A percentile compares a stretch with the other conserved stretches of the same genome.
Conservation (phyloP, 2,888 invertebrate genomes). For the Parnassius apollo region DNA sequence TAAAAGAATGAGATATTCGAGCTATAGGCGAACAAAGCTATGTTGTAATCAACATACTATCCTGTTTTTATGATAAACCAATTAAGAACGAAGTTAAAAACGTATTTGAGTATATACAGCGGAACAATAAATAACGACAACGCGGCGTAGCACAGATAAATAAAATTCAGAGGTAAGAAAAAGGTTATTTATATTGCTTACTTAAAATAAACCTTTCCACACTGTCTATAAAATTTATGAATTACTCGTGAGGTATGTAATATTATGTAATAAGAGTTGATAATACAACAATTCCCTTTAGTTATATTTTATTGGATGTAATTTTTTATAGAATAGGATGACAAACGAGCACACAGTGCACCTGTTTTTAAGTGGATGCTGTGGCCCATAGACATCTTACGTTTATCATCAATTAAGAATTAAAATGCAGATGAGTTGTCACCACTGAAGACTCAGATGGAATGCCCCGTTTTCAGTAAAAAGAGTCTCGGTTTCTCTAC, state of each 20-base stretch:
- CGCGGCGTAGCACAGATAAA: constrained; percentile 12
- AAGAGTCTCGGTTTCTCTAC: no score
- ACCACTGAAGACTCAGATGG: no score
- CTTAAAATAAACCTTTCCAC: constrained; percentile 13
- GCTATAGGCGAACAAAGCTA: no score
- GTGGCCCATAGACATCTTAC: no score
- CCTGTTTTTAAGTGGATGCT: no score
- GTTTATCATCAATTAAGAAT: no score
- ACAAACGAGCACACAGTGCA: no score
- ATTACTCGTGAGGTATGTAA: not conserved
- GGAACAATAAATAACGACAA: constrained; percentile 14
- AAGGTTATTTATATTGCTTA: constrained; percentile 19
- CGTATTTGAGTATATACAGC: not conserved
- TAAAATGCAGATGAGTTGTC: no score
- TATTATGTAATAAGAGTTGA: constrained; percentile 5
- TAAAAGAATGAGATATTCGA: no score
- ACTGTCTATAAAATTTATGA: constrained; percentile 8
- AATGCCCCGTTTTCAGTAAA: no score
- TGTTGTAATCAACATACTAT: no score
- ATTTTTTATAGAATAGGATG: no score
- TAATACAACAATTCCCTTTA: not conserved
- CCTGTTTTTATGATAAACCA: not conserved
- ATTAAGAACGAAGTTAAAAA: not conserved
- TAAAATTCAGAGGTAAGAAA: constrained; percentile 6
- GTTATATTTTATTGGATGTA: not conserved